These are phyloP conservation scores for Drosophila santomea DNA, from an alignment of 1,140 invertebrate genomes.

Conservation along the genomic window DNA sequence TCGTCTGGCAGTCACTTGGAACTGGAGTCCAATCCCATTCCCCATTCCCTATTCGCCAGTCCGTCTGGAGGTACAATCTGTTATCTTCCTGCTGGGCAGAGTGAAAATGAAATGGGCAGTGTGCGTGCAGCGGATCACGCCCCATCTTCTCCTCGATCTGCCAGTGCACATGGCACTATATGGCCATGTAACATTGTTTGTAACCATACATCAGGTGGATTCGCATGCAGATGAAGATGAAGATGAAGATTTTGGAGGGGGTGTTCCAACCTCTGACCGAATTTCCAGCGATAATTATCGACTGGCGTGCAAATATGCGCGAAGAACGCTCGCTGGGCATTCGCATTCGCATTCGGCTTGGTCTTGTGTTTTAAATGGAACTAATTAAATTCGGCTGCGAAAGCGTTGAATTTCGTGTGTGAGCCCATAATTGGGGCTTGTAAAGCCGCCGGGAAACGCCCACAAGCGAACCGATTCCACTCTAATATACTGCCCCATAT, in stretches of 20 bases:
- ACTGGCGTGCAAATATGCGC: conserved; percentile 78
- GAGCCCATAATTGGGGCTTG: conserved; percentile 55
- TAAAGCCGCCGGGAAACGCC: conserved; percentile 44
- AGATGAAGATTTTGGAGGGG: conserved; percentile 15
- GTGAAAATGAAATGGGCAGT: conserved; percentile 69
- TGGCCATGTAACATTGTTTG: not conserved
- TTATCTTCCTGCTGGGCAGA: conserved; percentile 38
- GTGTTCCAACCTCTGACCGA: conserved; percentile 77
- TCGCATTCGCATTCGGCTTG: conserved; percentile 21
- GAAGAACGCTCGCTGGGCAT: conserved; percentile 45
- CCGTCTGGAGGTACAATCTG: conserved; percentile 2
- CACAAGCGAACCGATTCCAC: conserved; percentile 28
- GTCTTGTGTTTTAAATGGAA: conserved; percentile 64
- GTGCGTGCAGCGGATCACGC: conserved; percentile 39
- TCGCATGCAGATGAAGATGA: conserved; percentile 72
- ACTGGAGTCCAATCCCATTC: not conserved
- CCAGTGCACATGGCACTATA: conserved; percentile 1
- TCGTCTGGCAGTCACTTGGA: conserved; percentile 18
- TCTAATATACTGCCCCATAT: conserved; percentile 36
- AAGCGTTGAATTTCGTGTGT: conserved; percentile 68
- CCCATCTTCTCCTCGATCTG: not conserved
- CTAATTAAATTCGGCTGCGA: conserved; percentile 72
- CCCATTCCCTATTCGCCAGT: not conserved
- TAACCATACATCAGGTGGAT: conserved; percentile 63
- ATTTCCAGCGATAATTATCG: conserved; percentile 79